phyloP scores from a whole-genome alignment of 2,797 vertebrate species.

The Trachurus trachurus region DNA sequence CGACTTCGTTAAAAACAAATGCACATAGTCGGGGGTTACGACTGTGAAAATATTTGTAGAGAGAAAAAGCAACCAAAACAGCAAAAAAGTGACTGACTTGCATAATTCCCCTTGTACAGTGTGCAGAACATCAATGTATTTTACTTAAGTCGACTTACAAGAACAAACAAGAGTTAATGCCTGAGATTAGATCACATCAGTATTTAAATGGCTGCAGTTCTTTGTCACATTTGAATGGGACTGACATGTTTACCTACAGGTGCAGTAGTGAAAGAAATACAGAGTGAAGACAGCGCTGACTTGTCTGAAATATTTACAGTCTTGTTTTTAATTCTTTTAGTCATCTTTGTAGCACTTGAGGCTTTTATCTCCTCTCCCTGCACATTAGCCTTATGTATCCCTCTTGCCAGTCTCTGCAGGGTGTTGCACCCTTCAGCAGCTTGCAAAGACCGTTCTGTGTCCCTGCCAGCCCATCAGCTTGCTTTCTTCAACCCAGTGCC shows the following conservation, averaged over 20 bases:
- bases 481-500: slow-evolving; percentile 23
- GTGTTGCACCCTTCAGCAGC: slow-evolving; percentile 53
- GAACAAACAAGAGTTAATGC: background rate
- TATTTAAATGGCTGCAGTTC: background rate
- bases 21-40: too few relatives aligned
- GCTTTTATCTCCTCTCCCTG: slow-evolving; percentile 58
- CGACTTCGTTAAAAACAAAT: too few relatives aligned
- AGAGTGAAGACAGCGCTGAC: background rate
- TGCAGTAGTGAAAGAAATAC: background rate
- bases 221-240: background rate
- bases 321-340: too few relatives aligned
- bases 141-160: background rate
- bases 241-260: background rate
- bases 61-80: too few relatives aligned
- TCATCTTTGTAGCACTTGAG: too few relatives aligned
- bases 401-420: slow-evolving; percentile 43
- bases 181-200: background rate
- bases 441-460: slow-evolving; percentile 25
- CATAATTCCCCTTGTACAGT: background rate
- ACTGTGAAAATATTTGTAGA: too few relatives aligned
- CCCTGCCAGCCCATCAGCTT: slow-evolving; percentile 21
- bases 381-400: slow-evolving; percentile 44
- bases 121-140: background rate
- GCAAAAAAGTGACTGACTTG: too few relatives aligned
- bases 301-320: background rate